Percentiles rank a stretch among this genome's conserved stretches.
phyloP scores from a whole-genome alignment of 1,140 invertebrate genomes.

The Eriocheir sinensis region DNA sequence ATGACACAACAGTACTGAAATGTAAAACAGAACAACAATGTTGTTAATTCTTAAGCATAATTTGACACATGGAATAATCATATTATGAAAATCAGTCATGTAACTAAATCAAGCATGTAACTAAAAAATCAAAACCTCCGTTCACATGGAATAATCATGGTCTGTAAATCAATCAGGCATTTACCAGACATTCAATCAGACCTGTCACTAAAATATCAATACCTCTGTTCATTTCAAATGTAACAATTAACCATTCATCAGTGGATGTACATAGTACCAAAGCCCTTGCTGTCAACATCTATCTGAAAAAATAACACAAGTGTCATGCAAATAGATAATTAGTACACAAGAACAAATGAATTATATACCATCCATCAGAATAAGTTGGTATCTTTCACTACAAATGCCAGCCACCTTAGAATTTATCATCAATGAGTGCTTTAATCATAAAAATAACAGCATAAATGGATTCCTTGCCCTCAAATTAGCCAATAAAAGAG shows the following conservation, averaged over 20 bases:
- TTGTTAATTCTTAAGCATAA: neutral
- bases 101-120: too few relatives aligned
- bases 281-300: too few relatives aligned
- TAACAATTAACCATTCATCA: too few relatives aligned
- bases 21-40: neutral
- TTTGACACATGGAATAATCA: neutral
- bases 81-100: neutral
- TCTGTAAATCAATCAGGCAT: too few relatives aligned
- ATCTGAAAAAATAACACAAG: neutral
- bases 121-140: too few relatives aligned
- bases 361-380: neutral
- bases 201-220: too few relatives aligned
- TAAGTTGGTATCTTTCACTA: neutral
- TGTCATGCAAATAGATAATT: slow-evolving; percentile 25
- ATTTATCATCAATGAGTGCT: neutral
- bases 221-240: too few relatives aligned
- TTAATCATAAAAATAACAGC: slow-evolving; percentile 29
- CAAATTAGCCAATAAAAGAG: neutral
- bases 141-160: too few relatives aligned
- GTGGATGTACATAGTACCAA: too few relatives aligned
- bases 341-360: neutral
- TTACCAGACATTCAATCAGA: too few relatives aligned
- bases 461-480: slow-evolving; percentile 29
- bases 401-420: neutral
- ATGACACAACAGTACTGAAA: slow-evolving; percentile 13